These are phyloP conservation scores for Amphiprion clarkii DNA, from an alignment of 2,797 vertebrate species.

Conservation along the genomic window DNA sequence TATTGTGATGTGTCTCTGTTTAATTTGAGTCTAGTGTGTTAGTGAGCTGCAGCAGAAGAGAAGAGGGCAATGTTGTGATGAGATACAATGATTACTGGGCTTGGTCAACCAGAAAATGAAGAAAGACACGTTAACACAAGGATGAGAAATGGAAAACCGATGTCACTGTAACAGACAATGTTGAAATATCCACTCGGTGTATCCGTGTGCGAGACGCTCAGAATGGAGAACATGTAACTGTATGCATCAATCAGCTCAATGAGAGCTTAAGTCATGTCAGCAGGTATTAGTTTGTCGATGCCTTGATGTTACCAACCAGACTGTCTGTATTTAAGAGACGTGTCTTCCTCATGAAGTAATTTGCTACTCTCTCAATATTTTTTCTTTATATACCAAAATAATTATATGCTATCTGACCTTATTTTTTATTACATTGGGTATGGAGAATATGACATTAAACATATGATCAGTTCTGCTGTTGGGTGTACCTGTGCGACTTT, in stretches of 20 bases:
- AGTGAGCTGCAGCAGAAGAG: slow-evolving; percentile 65
- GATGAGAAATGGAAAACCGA: slow-evolving; percentile 79
- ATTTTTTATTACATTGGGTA: not conserved
- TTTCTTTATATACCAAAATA: not conserved
- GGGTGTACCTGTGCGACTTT: not conserved
- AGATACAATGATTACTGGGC: slow-evolving; percentile 82
- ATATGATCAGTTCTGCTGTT: too few species aligned
- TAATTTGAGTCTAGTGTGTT: slow-evolving; percentile 80
- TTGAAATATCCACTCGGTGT: slow-evolving; percentile 62
- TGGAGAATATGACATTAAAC: not conserved
- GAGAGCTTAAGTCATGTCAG: slow-evolving; percentile 28
- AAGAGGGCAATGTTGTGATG: slow-evolving; percentile 78
- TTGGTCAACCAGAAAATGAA: slow-evolving; percentile 87
- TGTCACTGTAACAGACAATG: slow-evolving; percentile 74
- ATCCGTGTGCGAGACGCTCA: slow-evolving; percentile 49
- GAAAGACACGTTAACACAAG: slow-evolving; percentile 83
- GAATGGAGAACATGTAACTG: slow-evolving; percentile 30
- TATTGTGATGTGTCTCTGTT: slow-evolving; percentile 84
- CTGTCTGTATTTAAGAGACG: slow-evolving; percentile 6
- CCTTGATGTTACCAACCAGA: slow-evolving; percentile 6
- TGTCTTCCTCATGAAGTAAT: not conserved
- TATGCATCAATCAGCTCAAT: slow-evolving; percentile 42
- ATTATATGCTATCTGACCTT: not conserved
- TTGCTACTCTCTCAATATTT: too few species aligned
- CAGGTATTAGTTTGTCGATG: slow-evolving; percentile 30